A percentile compares a stretch with the other conserved stretches of the same genome.
phyloP scores from a whole-genome alignment of 2,797 vertebrate species.

The Balearica regulorum region DNA sequence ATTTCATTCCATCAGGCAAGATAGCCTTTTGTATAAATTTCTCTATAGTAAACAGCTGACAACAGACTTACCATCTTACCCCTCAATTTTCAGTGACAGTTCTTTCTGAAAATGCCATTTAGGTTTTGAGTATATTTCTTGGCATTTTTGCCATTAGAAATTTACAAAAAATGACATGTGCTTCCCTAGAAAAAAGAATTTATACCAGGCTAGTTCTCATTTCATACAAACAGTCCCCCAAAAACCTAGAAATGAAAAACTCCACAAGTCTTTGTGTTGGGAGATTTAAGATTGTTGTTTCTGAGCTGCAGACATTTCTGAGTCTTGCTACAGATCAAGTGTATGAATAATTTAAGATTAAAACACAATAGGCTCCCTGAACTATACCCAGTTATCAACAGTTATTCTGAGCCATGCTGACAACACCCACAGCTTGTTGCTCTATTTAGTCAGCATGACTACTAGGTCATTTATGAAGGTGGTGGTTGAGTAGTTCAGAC shows the following conservation, averaged over 20 bases:
- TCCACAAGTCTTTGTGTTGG: neutral
- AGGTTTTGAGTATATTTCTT: neutral
- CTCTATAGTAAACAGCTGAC: neutral
- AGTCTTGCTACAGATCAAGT: neutral
- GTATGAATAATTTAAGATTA: conserved; percentile 3
- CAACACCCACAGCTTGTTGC: conserved; percentile 15
- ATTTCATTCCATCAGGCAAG: neutral
- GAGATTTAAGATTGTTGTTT: neutral
- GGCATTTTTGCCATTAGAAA: neutral
- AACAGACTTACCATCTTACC: neutral
- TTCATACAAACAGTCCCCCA: neutral
- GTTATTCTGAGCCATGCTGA: neutral
- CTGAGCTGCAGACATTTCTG: neutral
- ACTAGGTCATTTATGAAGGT: neutral
- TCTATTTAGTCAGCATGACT: conserved; percentile 26
- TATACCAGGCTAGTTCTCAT: neutral
- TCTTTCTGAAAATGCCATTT: neutral
- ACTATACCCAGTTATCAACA: neutral
- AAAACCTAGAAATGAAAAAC: neutral
- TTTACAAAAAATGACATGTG: neutral
- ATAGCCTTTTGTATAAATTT: neutral
- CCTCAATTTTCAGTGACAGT: neutral
- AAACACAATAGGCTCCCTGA: neutral
- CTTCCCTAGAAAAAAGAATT: neutral
- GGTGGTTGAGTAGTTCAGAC: conserved; percentile 5